Evolutionary conservation across 1,140 invertebrate species (phyloP).

Genomic region (Drosophila bocqueti): DNA sequence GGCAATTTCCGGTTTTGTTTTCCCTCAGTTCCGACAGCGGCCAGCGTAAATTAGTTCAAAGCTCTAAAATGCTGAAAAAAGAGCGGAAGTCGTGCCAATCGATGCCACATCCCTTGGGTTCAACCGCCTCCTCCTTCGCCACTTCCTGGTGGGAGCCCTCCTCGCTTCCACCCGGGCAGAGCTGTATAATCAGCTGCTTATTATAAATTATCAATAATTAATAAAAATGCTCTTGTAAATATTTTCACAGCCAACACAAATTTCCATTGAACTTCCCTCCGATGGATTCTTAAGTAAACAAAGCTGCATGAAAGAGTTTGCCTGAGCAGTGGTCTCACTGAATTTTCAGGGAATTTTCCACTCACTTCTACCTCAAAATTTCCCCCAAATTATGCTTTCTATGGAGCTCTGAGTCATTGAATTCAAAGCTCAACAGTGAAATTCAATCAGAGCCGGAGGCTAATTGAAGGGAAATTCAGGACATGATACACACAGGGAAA

Average conservation of each 20-base stretch:
- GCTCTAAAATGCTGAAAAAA: slow-evolving; percentile 60
- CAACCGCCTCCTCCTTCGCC: not conserved
- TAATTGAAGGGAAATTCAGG: slow-evolving; percentile 50
- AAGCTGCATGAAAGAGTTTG: slow-evolving; percentile 28
- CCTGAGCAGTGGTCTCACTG: slow-evolving; percentile 16
- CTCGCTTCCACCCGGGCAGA: slow-evolving; percentile 13
- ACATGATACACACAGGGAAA: not conserved
- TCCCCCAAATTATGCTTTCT: slow-evolving; percentile 17
- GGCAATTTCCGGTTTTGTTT: slow-evolving; percentile 78
- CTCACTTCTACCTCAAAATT: not conserved
- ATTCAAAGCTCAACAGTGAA: slow-evolving; percentile 21
- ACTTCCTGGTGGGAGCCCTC: not conserved
- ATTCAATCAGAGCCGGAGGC: slow-evolving; percentile 30
- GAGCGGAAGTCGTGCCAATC: slow-evolving; percentile 49
- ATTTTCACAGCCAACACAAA: slow-evolving; percentile 38
- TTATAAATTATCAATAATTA: slow-evolving; percentile 76
- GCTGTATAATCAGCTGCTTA: slow-evolving; percentile 68
- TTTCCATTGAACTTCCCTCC: slow-evolving; percentile 18
- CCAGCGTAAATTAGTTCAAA: slow-evolving; percentile 77
- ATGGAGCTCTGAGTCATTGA: slow-evolving; percentile 9
- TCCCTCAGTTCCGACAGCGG: slow-evolving; percentile 69
- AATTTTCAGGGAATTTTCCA: slow-evolving; percentile 31
- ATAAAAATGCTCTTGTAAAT: slow-evolving; percentile 69
- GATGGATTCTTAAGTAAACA: slow-evolving; percentile 43
- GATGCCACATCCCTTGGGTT: slow-evolving; percentile 38